Percentiles rank a stretch among this genome's conserved stretches.
These are phyloP conservation scores for Acanthosepion lycidas DNA, from an alignment of 2,888 invertebrate species.

Conservation along the genomic window DNA sequence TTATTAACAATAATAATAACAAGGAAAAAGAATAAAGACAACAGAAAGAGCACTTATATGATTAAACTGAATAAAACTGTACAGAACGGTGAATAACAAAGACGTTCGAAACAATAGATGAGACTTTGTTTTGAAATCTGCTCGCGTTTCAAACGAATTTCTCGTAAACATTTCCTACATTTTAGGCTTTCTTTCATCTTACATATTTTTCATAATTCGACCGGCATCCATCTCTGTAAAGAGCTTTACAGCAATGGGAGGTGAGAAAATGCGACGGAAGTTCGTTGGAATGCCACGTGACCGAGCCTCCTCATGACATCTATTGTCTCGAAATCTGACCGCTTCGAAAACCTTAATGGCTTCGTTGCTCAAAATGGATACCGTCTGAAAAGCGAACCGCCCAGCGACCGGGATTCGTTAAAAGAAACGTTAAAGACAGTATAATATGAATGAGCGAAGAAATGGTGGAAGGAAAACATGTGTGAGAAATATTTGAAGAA, in stretches of 20 bases:
- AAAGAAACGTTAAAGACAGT: background rate
- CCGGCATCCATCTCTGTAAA: background rate
- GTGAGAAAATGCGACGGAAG: background rate
- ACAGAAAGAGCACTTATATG: too few relatives aligned
- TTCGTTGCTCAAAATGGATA: background rate
- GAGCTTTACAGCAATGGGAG: background rate
- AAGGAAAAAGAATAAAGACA: too few relatives aligned
- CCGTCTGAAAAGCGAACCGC: background rate
- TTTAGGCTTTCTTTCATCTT: background rate
- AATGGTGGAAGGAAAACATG: background rate
- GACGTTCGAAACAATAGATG: background rate
- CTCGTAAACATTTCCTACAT: background rate
- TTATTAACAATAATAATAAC: too few relatives aligned
- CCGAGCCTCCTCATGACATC: background rate
- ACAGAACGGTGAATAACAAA: background rate
- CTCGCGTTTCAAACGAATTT: background rate
- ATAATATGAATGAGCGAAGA: background rate
- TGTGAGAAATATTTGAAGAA: too few relatives aligned
- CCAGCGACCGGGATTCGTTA: too few relatives aligned
- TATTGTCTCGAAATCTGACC: background rate
- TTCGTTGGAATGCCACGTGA: background rate
- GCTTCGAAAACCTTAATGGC: background rate
- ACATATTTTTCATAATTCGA: background rate
- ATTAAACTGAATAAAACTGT: too few relatives aligned
- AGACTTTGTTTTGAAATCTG: background rate